Base-by-base conservation (phyloP, 2,888 invertebrate genomes). In the Argyra leucocephala region DNA sequence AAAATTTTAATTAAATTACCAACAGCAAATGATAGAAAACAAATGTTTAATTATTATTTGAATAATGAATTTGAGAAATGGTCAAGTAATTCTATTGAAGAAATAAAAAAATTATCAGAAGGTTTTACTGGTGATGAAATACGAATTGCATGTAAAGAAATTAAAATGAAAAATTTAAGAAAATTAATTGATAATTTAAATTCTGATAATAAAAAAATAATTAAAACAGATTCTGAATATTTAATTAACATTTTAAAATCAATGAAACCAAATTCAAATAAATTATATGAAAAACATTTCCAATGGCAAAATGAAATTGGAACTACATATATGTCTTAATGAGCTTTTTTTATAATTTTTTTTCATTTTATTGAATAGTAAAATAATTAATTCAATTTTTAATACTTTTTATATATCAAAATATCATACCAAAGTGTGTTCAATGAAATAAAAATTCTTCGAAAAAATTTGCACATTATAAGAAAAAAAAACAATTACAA, bases 101-200 rank as follows among this genome's bases (percentile, higher is more conserved):
- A 80, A 37, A 72, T 89, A 69, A 82, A 86, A 0, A 71, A 76
- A 5, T 74, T 80, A 64, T 91, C 91, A 0, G 85, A 87, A 18
- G 87, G 88, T 4, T 96, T 92, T 75, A 93, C 95, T 0, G 93
- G 92, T 0, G 91, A 93, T 15, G 96, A 96, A 75, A 85, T 96
- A 63, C 88, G 89, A 73, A 80, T 90, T 69, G 86, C 92, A 36
- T 93, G 93, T 76, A 95, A 95, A 78, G 94, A 96, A 82, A 89
- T 92, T 1, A 86, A 90, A 66, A 94, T 96, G 92, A 82, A 83
- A 31, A 85, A 87, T 26, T 83, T 94, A 24, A 83, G 93, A 73
- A 88, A 86, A 23, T 61, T 72, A n/a, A 68, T 37, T 1, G 57
- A 48, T 15, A 48, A n/a, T 18, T 2, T 1, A 18, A 48, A 48